These are phyloP conservation scores for Diploptera punctata DNA, from an alignment of 2,888 invertebrate species.

Conservation along the genomic window DNA sequence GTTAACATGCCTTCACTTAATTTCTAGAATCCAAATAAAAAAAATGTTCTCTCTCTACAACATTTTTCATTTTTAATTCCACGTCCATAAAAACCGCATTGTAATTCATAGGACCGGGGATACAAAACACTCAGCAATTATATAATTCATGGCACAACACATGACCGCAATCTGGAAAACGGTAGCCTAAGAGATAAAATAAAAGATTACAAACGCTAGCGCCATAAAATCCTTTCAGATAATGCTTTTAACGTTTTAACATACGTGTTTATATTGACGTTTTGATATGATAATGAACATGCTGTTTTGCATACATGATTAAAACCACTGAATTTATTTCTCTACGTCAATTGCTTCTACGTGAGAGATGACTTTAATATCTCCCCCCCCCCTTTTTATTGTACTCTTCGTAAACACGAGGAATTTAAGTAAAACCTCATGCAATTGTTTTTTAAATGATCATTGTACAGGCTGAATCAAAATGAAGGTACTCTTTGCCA, in stretches of 20 bases:
- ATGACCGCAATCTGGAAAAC: slow-evolving; percentile 5
- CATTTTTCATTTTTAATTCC: too few species aligned
- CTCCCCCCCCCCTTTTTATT: not conserved
- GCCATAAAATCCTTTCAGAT: slow-evolving; percentile 1
- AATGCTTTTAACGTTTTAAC: slow-evolving; percentile 6
- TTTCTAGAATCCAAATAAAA: slow-evolving; percentile 7
- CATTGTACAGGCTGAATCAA: too few species aligned
- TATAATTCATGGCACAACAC: slow-evolving; percentile 8
- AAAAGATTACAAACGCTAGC: slow-evolving; percentile 3
- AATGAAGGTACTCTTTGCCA: too few species aligned
- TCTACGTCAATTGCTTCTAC: not conserved
- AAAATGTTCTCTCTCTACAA: not conserved
- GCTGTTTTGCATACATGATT: slow-evolving; percentile 10
- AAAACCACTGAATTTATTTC: not conserved
- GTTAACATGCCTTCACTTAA: not conserved
- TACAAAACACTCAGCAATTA: not conserved
- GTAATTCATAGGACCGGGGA: not conserved
- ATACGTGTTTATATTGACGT: not conserved
- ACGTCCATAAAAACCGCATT: not conserved
- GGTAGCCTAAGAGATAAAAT: slow-evolving; percentile 15
- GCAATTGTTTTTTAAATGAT: too few species aligned
- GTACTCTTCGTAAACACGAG: not conserved
- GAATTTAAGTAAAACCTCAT: not conserved
- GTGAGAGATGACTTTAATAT: not conserved
- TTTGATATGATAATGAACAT: slow-evolving; percentile 28